Base-by-base conservation (phyloP, 2,888 invertebrate genomes). In the Omphaloscelis lunosa region DNA sequence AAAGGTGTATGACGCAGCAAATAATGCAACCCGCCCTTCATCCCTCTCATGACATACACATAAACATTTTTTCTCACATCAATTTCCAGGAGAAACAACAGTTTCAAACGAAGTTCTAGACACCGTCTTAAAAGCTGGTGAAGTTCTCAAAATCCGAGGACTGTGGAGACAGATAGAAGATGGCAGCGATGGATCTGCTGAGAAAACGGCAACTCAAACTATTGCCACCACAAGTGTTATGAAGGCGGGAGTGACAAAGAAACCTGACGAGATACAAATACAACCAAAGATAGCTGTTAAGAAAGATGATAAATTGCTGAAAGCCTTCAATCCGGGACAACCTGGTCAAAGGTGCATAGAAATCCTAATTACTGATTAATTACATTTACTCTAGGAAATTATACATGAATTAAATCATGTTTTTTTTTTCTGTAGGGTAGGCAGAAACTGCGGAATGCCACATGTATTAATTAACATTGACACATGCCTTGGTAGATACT, bases 31-130 rank as follows among this genome's bases (percentile, higher is more conserved):
- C 1, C 0, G 0, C 7, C 17, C 23, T 27, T 48, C 27, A 51
- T 29, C 2, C n/a, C 6, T 59, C 34, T 23, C 34, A 29, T 65
- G 17, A 29, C 2, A 29, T 34, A 20, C 1, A 11, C 58, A 8
- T 34, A 51, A 34, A 29, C 8, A 12, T 20, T 27, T 63, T n/a
- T 39, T 11, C 0, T n/a, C 29, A 20, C 2, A 34, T 68, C 0
- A 20, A 65, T 20, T 86, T 86, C 17, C 93, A 95, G 98, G 98
- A 39, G 98, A 98, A 95, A 98, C 98, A 48, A 98, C 98, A 63
- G 98, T 98, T 48, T 98, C 98, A 74, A 98, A 98, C 94, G 98
- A 98, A 91, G 98, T 98, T 67, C 93, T 98, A 79, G 98, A 98
- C 87, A 98, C 97, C 83, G 98, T 98, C 2, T 93, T 98, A 48